A percentile compares a stretch with the other conserved stretches of the same genome.
Evolutionary conservation across 2,888 invertebrate genomes (phyloP).

Genomic region (Sinodicranocentrus sp.): DNA sequence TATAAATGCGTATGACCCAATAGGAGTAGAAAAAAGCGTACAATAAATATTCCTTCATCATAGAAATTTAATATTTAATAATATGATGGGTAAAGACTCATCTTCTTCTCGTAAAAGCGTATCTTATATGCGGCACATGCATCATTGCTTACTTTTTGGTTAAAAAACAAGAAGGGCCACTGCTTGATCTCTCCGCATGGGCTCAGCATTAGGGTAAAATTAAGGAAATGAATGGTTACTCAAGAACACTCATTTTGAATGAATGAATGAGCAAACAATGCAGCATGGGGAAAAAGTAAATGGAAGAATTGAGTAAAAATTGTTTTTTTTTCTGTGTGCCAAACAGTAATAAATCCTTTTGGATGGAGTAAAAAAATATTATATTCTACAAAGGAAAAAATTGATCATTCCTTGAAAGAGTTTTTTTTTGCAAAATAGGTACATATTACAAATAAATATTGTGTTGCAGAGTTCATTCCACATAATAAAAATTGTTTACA

Average conservation of each 20-base stretch:
- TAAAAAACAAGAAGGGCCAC: too few species aligned
- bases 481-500: too few species aligned
- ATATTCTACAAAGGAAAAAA: too few species aligned
- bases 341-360: slow-evolving; percentile 13
- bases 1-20: slow-evolving; percentile 4
- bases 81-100: background rate
- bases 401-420: too few species aligned
- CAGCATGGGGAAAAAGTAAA: background rate
- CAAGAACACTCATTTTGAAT: slow-evolving; percentile 3
- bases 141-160: background rate
- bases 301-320: background rate
- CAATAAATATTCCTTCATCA: too few species aligned
- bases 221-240: slow-evolving; percentile 24
- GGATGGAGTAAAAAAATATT: too few species aligned
- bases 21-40: background rate
- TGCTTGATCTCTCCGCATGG: too few species aligned
- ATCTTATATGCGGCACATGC: background rate
- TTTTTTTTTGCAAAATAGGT: too few species aligned
- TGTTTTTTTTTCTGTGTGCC: background rate
- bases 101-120: background rate
- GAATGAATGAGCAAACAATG: slow-evolving; percentile 17
- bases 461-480: too few species aligned
- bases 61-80: too few species aligned
- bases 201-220: background rate
- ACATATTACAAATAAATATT: too few species aligned